phyloP scores from a whole-genome alignment of 2,113 vertebrate species.

The Acrocephalus arundinaceus region DNA sequence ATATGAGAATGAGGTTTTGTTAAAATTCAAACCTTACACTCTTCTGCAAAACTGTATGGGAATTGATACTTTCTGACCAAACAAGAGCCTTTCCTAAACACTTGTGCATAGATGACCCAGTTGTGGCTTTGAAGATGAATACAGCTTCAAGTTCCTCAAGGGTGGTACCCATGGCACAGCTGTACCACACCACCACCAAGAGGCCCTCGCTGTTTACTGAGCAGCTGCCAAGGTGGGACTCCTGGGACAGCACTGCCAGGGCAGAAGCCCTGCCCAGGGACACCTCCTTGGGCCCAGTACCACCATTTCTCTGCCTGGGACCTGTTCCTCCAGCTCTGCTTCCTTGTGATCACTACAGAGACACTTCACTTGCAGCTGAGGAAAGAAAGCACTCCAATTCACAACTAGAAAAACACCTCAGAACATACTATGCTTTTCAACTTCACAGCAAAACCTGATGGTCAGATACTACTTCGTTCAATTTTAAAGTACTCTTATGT shows the following conservation, averaged over 20 bases:
- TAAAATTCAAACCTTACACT: background rate
- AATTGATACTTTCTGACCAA: background rate
- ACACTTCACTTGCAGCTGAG: background rate
- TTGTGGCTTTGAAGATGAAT: background rate
- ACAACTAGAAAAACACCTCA: background rate
- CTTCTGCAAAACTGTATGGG: background rate
- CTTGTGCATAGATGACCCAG: background rate
- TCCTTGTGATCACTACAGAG: rapidly evolving
- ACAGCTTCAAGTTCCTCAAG: background rate
- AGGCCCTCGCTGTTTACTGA: background rate
- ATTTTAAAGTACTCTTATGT: background rate
- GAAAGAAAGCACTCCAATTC: background rate
- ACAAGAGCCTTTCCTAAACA: background rate
- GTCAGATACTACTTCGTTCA: background rate
- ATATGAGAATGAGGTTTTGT: background rate
- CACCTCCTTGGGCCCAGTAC: background rate
- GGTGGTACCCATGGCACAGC: background rate
- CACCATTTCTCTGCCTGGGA: background rate
- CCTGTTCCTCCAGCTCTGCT: background rate
- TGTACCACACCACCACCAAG: rapidly evolving
- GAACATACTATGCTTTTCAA: background rate
- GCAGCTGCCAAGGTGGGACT: background rate
- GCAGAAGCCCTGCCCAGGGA: background rate
- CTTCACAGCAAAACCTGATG: background rate
- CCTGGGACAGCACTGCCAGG: rapidly evolving